Evolutionary conservation across 2,113 vertebrate species (phyloP), one percentile per base, ranked within the genome.

Genomic region (Pholis gunnellus): DNA sequence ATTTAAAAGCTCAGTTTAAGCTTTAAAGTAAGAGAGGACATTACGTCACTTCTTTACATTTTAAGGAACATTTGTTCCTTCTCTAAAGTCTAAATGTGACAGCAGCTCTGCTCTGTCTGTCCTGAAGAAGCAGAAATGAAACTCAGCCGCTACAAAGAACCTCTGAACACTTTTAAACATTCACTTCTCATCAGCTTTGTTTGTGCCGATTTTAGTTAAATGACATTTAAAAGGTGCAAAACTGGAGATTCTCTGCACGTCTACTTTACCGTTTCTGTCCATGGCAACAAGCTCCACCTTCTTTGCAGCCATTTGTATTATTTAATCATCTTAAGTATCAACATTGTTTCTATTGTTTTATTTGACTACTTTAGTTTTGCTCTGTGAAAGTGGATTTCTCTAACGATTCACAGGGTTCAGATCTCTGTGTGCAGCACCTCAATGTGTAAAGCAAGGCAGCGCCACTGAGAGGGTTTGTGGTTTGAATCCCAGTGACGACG

Each of bases 121-220:
- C 18, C 20, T 64, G 36, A 22, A 40, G 63, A 42, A 25, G 63
- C 63, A 65, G 63, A 65, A 65, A 13, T 64, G 61, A 64, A 64
- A 64, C 20, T n/a, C 9, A n/a, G 36, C 34, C 7, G 34, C 22
- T 64, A 3, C 40, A 64, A 64, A n/a, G 1, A 14, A 38, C 27
- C 6, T 11, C 9, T 54, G 22, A 25, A 54, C 52, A 25, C 10
- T 25, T 57, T 57, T 29, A 57, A 57, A 57, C 31, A 4, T 36
- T 20, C 60, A 36, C 17, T 63, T 63, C 57, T 59, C 57, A 17
- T 29, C 59, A 5, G 7, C 15, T 61, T 4, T 9, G 20, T 40
- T 13, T 9, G 31, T 40, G 34, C 60, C 3, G 14, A 11, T 38
- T 63, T 9, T 6, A n/a, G 20, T n/a, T 1, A 18, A 22, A n/a